These are phyloP conservation scores for Catharus fuscescens DNA, from an alignment of 2,113 vertebrate species.

Conservation along the genomic window DNA sequence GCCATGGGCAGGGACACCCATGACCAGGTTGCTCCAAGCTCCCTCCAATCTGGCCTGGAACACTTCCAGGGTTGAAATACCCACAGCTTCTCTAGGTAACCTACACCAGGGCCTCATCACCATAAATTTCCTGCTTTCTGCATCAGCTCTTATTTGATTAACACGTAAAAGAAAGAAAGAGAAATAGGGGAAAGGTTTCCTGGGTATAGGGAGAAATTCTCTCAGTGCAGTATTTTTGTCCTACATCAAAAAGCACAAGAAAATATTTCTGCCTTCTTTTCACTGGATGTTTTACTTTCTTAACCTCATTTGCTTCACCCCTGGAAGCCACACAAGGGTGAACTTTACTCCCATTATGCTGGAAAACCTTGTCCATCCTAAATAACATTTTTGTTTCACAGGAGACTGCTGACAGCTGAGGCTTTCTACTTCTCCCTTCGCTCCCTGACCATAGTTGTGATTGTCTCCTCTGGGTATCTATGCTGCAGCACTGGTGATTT, in stretches of 20 bases:
- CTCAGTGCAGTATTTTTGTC: not conserved
- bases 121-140: not conserved
- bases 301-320: not conserved
- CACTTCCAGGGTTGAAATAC: not conserved
- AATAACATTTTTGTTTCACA: rapidly evolving
- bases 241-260: not conserved
- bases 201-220: not conserved
- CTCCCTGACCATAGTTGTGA: not conserved
- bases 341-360: not conserved
- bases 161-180: not conserved
- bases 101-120: not conserved
- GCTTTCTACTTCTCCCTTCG: not conserved
- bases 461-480: conserved; percentile 3
- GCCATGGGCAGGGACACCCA: not conserved
- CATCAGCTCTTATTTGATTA: not conserved
- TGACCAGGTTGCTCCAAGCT: not conserved
- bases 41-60: not conserved
- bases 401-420: not conserved
- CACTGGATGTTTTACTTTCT: not conserved
- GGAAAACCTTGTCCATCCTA: not conserved
- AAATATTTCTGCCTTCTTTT: not conserved
- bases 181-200: not conserved
- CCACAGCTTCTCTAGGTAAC: not conserved
- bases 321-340: not conserved
- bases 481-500: not conserved